Percentiles rank a stretch among this genome's conserved stretches.
Conservation (phyloP, 2,113 vertebrate species). For the Petroica traversi region DNA sequence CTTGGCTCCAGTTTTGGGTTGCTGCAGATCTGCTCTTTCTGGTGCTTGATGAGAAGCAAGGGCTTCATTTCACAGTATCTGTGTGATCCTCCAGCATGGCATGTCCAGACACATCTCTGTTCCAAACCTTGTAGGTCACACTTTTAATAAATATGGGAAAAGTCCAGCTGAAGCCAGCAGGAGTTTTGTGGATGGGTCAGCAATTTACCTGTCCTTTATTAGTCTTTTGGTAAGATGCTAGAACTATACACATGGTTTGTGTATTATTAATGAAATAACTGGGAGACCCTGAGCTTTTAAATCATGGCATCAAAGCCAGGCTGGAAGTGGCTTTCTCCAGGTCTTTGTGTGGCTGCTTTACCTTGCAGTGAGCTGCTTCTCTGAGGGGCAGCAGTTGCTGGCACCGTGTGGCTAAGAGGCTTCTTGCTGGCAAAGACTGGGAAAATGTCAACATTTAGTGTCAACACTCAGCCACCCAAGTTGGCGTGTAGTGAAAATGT, state of each 20-base stretch:
- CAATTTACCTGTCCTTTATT: neutral
- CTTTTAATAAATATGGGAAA: neutral
- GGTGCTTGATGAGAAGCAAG: neutral
- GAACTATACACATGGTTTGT: neutral
- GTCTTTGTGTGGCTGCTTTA: neutral
- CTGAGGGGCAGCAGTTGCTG: neutral
- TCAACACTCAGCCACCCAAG: neutral
- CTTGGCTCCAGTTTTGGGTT: neutral
- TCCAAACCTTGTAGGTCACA: fast-evolving
- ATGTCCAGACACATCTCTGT: fast-evolving
- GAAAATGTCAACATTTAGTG: neutral
- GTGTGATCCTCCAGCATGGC: neutral
- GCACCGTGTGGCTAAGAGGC: fast-evolving
- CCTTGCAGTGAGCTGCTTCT: neutral
- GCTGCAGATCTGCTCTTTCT: neutral
- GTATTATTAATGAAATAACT: neutral
- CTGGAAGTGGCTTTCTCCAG: neutral
- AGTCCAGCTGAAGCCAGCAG: neutral
- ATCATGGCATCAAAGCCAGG: neutral
- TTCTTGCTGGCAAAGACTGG: neutral
- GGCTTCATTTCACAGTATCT: neutral
- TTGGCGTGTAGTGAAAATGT: neutral
- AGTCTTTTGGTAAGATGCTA: neutral
- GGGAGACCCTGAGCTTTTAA: neutral
- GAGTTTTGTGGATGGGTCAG: neutral